Evolutionary conservation across 2,113 vertebrate genomes (phyloP).

Genomic region (Poeciliopsis prolifica): DNA sequence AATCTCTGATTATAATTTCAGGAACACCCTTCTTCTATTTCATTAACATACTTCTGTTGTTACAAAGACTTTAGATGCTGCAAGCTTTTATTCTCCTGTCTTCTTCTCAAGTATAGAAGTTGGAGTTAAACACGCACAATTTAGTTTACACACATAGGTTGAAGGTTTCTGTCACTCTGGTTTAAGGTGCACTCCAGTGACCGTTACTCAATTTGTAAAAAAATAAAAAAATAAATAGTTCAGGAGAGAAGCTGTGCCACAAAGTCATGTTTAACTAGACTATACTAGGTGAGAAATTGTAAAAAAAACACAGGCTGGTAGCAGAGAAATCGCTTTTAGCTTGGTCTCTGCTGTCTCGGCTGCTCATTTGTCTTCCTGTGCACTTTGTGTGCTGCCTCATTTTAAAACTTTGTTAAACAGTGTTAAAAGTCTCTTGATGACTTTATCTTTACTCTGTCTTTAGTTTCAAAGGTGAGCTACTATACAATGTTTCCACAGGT

Average conservation of each 20-base stretch:
- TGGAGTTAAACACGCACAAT: neutral
- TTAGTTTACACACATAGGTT: neutral
- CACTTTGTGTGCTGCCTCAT: neutral
- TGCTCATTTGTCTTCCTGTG: neutral
- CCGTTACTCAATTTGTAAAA: neutral
- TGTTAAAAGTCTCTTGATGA: too few relatives aligned
- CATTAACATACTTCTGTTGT: neutral
- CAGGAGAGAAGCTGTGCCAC: neutral
- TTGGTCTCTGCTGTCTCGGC: neutral
- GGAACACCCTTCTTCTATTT: neutral
- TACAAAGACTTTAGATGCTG: neutral
- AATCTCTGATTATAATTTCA: neutral
- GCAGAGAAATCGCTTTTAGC: neutral
- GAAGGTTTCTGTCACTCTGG: neutral
- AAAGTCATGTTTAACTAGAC: neutral
- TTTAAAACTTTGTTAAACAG: neutral
- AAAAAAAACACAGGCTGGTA: neutral
- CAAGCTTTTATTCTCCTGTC: neutral
- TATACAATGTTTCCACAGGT: too few relatives aligned
- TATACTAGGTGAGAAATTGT: neutral
- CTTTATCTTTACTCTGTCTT: too few relatives aligned
- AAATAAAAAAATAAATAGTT: too few relatives aligned
- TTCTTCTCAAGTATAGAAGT: neutral
- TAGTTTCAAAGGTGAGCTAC: too few relatives aligned
- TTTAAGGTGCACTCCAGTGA: neutral